Evolutionary conservation across 2,113 vertebrate species (phyloP), one percentile per base, ranked within the genome.

Genomic region (Gavialis gangeticus): DNA sequence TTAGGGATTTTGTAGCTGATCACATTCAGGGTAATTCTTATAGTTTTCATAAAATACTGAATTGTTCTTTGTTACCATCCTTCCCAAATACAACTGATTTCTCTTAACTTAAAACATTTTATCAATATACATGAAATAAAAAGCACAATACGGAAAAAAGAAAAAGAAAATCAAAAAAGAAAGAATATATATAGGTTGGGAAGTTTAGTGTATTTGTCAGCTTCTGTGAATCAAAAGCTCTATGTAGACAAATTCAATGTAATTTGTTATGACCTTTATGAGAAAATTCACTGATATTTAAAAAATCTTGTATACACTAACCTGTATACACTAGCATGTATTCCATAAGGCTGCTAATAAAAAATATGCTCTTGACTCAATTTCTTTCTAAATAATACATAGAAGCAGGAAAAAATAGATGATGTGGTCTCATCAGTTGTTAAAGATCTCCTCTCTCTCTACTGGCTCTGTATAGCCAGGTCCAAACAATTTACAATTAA

Each of bases 321-420:
- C 75, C n/a, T 30, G 46, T 46, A 46, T 46, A 46, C 46, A 77
- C 16, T 37, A 59, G 5, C n/a, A 34, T 56, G 27, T 34, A 7
- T 24, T 82, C 56, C 30, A 12, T 59, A 56, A 59, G 15, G 22
- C n/a, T 58, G 66, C 57, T 64, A 28, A 54, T 93, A 92, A 94
- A 91, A 96, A 91, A 84, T 94, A 85, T 88, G 87, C 86, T 56
- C 46, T 27, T 66, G 86, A 86, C 87, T 89, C 91, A 80, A 92
- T 96, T 97, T 96, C 91, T 90, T 93, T 91, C 96, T 95, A 95
- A 95, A 73, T 54, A 46, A 30, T 84, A 94, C 94, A 75, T 95
- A 88, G 92, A 85, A 56, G 12, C 9, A 54, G 46, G 34, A 90
- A 78, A 82, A 93, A 93, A 90, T 87, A 82, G 87, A 92, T 67